These are phyloP conservation scores for Leptinotarsa texana DNA, from an alignment of 1,140 invertebrate genomes.

Conservation along the genomic window DNA sequence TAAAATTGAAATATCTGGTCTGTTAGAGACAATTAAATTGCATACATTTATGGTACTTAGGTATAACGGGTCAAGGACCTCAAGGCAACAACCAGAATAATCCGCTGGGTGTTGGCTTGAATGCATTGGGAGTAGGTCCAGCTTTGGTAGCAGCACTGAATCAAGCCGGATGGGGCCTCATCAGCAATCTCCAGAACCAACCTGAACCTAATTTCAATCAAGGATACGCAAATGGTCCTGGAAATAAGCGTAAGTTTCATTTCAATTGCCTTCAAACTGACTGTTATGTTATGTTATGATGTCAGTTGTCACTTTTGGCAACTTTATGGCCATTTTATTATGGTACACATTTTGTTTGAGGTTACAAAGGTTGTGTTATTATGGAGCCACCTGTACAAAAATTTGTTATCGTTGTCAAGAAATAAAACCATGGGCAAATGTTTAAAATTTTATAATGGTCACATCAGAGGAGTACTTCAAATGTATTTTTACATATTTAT, in stretches of 20 bases:
- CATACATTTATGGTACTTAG: conserved; percentile 32
- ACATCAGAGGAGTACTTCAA: no score
- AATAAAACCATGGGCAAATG: no score
- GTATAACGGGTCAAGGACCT: conserved; percentile 52
- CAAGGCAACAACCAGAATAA: conserved; percentile 50
- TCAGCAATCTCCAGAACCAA: conserved; percentile 56
- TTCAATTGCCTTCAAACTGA: conserved; percentile 40
- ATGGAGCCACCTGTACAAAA: no score
- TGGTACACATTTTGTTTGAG: no score
- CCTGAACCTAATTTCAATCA: conserved; percentile 56
- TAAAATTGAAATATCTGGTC: no score
- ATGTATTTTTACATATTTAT: no score
- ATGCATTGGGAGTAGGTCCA: conserved; percentile 75
- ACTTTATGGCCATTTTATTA: no score
- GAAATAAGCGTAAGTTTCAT: conserved; percentile 47
- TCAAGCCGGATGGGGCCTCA: conserved; percentile 78
- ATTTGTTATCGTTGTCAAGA: no score
- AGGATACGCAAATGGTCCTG: conserved; percentile 52
- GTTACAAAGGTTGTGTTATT: no score
- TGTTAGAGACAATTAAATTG: background rate
- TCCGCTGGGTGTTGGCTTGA: conserved; percentile 60
- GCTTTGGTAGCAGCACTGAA: conserved; percentile 82
- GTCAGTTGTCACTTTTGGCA: no score
- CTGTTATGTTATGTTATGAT: no score
- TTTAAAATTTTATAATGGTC: no score